Evolutionary conservation across 1,140 invertebrate species (phyloP).

Genomic region (Lamellibrachia luymesi): DNA sequence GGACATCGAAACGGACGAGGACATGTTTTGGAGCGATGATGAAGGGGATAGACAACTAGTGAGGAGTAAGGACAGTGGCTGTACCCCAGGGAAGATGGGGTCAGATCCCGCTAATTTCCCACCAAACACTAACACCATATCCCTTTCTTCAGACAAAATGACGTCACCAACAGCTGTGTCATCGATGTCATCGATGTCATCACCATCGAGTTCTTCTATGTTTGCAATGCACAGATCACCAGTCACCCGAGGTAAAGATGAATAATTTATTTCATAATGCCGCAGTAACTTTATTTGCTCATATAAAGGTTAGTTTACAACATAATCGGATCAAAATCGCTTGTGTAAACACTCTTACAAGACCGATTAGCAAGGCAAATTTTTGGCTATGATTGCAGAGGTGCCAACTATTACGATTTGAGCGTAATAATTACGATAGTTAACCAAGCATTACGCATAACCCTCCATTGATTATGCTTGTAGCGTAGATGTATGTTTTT

Average conservation of each 20-base stretch:
- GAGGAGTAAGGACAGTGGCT: neutral
- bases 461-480: no score
- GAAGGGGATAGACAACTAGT: neutral
- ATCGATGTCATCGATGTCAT: neutral
- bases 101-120: neutral
- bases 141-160: neutral
- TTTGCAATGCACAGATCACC: neutral
- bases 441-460: no score
- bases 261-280: neutral
- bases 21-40: neutral
- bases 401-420: no score
- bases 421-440: no score
- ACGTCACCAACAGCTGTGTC: neutral
- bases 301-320: no score
- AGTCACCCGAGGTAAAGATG: neutral
- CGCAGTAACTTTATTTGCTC: neutral
- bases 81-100: neutral
- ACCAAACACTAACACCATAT: neutral
- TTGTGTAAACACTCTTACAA: no score
- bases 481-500: no score
- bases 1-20: neutral
- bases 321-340: no score
- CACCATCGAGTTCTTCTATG: neutral
- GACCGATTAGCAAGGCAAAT: no score
- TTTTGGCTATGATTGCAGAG: no score